Evolutionary conservation across 2,888 invertebrate genomes (phyloP).

Genomic region (Neoitamus cyanurus): DNA sequence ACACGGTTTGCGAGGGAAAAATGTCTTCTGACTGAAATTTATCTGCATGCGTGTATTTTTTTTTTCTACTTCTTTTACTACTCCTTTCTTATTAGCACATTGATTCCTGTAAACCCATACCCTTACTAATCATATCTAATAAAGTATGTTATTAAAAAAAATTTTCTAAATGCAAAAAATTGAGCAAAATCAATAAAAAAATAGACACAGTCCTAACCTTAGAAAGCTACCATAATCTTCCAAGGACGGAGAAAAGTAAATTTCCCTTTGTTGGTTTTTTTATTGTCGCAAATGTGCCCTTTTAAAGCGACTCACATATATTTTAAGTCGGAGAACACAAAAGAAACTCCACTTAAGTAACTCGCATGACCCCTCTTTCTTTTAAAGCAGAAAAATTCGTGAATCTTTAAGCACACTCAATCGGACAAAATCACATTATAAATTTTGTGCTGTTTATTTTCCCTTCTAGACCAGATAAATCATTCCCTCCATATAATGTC

Average conservation of each 20-base stretch:
- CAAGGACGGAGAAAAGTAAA: neutral
- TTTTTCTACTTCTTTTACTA: too few relatives aligned
- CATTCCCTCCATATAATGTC: conserved; percentile 18
- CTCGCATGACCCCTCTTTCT: neutral
- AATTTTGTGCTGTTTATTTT: conserved; percentile 35
- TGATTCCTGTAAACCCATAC: too few relatives aligned
- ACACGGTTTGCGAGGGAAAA: too few relatives aligned
- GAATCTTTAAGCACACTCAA: neutral
- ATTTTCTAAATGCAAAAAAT: neutral
- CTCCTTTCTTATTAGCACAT: too few relatives aligned
- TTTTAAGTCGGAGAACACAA: neutral
- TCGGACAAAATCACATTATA: conserved; percentile 35
- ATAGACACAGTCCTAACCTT: neutral
- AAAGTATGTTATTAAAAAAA: too few relatives aligned
- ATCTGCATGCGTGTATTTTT: too few relatives aligned
- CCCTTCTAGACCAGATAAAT: conserved; percentile 35
- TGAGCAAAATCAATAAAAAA: neutral
- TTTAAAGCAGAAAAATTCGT: neutral
- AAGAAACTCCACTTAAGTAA: neutral
- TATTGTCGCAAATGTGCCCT: neutral
- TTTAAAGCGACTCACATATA: neutral
- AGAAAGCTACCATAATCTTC: neutral
- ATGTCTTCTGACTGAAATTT: too few relatives aligned
- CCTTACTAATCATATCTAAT: too few relatives aligned
- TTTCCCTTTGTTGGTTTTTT: neutral